Evolutionary conservation across 2,888 invertebrate species (phyloP).

Genomic region (Agelastica alni): DNA sequence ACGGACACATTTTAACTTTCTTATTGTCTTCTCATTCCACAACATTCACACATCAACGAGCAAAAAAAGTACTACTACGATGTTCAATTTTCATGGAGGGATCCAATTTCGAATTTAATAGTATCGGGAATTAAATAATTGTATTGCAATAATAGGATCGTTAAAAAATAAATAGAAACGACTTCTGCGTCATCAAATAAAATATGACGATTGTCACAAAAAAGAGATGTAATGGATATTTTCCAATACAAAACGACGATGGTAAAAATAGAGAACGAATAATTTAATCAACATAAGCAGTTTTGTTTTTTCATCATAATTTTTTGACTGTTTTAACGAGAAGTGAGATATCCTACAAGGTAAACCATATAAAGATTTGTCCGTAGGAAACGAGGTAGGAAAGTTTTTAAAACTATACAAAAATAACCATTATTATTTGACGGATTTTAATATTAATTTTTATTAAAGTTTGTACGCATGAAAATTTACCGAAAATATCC

Average conservation of each 20-base stretch:
- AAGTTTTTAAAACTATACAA: too few species aligned
- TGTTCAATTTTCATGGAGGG: background rate
- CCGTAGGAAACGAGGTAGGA: too few species aligned
- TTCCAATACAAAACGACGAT: constrained; percentile 1
- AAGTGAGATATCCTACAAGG: too few species aligned
- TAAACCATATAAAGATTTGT: too few species aligned
- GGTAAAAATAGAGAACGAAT: background rate
- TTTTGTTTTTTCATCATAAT: too few species aligned
- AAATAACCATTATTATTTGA: too few species aligned
- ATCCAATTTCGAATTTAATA: background rate
- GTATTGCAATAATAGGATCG: background rate
- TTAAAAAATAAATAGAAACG: background rate
- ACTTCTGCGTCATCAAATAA: background rate
- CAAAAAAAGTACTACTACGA: background rate
- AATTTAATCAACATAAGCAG: background rate
- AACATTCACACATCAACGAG: background rate
- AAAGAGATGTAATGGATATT: background rate
- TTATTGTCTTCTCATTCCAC: background rate
- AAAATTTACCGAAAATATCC: too few species aligned
- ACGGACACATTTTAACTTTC: too few species aligned
- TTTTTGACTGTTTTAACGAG: too few species aligned
- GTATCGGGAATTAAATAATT: background rate
- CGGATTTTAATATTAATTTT: too few species aligned
- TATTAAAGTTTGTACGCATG: too few species aligned
- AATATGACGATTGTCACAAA: too few species aligned